A percentile compares a stretch with the other conserved stretches of the same genome.
These are phyloP conservation scores for Paracanthobrama guichenoti DNA, from an alignment of 2,113 vertebrate genomes.

Conservation along the genomic window DNA sequence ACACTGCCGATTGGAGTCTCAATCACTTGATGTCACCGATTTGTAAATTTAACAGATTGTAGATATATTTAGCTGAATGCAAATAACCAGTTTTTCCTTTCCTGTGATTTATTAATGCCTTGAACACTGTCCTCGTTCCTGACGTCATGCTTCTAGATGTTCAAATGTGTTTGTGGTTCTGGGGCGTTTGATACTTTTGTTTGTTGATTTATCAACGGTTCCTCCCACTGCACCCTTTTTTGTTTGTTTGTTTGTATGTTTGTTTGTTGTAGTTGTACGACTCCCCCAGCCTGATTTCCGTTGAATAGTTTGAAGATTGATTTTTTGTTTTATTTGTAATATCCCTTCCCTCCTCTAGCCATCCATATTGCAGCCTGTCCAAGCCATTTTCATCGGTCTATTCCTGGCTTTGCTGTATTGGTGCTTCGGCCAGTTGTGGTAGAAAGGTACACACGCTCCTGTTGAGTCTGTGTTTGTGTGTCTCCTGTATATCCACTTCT, in stretches of 20 bases:
- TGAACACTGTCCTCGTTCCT: slow-evolving; percentile 34
- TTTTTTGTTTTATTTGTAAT: slow-evolving; percentile 75
- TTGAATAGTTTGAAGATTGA: slow-evolving; percentile 79
- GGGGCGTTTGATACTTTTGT: slow-evolving; percentile 28
- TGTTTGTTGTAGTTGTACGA: slow-evolving; percentile 7
- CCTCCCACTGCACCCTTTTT: slow-evolving; percentile 10
- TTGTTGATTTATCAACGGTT: neutral
- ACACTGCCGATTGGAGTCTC: neutral
- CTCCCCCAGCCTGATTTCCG: slow-evolving; percentile 68
- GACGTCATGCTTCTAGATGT: slow-evolving; percentile 48
- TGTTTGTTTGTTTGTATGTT: slow-evolving; percentile 28
- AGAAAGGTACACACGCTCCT: slow-evolving; percentile 97
- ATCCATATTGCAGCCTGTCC: slow-evolving; percentile 99
- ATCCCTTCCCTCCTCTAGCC: slow-evolving; percentile 94
- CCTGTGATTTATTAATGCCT: slow-evolving; percentile 28
- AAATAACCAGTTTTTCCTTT: neutral
- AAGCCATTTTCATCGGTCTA: slow-evolving; percentile 99
- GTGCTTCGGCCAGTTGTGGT: slow-evolving; percentile 99
- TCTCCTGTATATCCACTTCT: slow-evolving; percentile 67
- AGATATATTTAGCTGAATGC: neutral
- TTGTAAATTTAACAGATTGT: slow-evolving; percentile 15
- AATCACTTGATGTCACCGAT: neutral
- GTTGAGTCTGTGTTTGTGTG: slow-evolving; percentile 83
- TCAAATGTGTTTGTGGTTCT: slow-evolving; percentile 39
- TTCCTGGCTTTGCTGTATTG: slow-evolving; percentile 99